Evolutionary conservation across 2,888 invertebrate genomes (phyloP), one percentile per base, ranked within the genome.

Genomic region (Pemphredon lugubris): DNA sequence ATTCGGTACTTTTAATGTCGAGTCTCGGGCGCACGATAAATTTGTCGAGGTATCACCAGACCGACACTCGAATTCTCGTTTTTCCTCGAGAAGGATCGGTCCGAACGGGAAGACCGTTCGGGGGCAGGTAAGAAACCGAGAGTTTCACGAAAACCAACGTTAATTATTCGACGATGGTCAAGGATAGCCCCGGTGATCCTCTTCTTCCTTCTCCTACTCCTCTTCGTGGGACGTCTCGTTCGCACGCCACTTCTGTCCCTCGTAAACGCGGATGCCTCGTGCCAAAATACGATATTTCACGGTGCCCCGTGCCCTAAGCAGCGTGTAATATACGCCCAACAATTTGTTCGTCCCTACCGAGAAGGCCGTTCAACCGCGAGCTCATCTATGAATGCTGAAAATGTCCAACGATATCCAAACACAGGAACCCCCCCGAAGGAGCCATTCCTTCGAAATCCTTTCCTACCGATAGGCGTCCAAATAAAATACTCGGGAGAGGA

Each of bases 281-380:
- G 84, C 82, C 83, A 86, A 86, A 87, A 86, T 86, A 81, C 85
- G 79, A 87, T 87, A 87, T 87, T 87, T 88, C 84, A 87, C 79
- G 73, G 75, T 74, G 67, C 68, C 64, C 71, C 67, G 70, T n/a
- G 64, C 75, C 79, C 81, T 82, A 82, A 84, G 86, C 84, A 84
- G 79, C 86, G 83, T 86, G 87, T 87, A 86, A 87, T 86, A 85
- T 84, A 82, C 83, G 82, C 83, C 77, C 71, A 76, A 83, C 86
- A 86, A 87, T 88, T 88, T 88, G 88, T 87, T 84, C 82, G 81
- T 82, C 78, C 77, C 78, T 80, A 77, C 70, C 9, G 30, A 45
- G 48, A 50, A 13, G 6, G 13, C 4, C 32, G n/a, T 14, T 18
- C 16, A 18, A 4, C 20, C 6, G n/a, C 18, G 16, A 45, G 20